A percentile compares a stretch with the other conserved stretches of the same genome.
phyloP scores from a whole-genome alignment of 2,113 vertebrate species.

The Antennarius striatus region DNA sequence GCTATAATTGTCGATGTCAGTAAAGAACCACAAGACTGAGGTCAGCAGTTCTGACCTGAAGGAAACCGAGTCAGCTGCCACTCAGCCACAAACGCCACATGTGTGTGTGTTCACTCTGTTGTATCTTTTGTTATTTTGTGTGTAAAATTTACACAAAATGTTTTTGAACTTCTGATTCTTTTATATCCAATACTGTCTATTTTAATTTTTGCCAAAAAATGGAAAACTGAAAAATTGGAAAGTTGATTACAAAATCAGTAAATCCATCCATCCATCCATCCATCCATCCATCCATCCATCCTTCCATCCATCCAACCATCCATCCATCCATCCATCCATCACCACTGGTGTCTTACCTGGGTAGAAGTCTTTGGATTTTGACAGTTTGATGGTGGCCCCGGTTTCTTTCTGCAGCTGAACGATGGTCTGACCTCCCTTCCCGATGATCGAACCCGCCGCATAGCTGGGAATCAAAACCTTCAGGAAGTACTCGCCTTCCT shows the following conservation, averaged over 20 bases:
- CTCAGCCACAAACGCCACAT: too few species aligned
- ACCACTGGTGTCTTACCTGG: slow-evolving; percentile 81
- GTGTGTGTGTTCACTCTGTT: too few species aligned
- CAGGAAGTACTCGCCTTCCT: slow-evolving; percentile 94
- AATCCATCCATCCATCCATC: slow-evolving; percentile 7
- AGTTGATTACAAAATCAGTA: too few species aligned
- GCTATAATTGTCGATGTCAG: too few species aligned
- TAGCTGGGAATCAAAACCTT: slow-evolving; percentile 96
- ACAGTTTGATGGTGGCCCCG: slow-evolving; percentile 93
- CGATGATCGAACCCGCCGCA: slow-evolving; percentile 93
- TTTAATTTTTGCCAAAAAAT: background rate
- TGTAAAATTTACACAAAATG: too few species aligned
- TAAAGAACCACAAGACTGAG: too few species aligned
- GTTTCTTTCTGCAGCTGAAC: slow-evolving; percentile 96
- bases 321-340: slow-evolving; percentile 6
- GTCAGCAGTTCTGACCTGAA: too few species aligned
- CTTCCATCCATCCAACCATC: background rate
- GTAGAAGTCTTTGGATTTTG: slow-evolving; percentile 98
- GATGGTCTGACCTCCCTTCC: slow-evolving; percentile 94
- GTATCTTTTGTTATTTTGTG: too few species aligned
- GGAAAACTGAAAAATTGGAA: too few species aligned
- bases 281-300: background rate
- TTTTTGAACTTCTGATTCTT: too few species aligned
- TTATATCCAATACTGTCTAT: background rate
- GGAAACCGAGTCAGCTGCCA: too few species aligned